These are phyloP conservation scores for Selenia dentaria DNA, from an alignment of 2,888 invertebrate genomes.

Conservation along the genomic window DNA sequence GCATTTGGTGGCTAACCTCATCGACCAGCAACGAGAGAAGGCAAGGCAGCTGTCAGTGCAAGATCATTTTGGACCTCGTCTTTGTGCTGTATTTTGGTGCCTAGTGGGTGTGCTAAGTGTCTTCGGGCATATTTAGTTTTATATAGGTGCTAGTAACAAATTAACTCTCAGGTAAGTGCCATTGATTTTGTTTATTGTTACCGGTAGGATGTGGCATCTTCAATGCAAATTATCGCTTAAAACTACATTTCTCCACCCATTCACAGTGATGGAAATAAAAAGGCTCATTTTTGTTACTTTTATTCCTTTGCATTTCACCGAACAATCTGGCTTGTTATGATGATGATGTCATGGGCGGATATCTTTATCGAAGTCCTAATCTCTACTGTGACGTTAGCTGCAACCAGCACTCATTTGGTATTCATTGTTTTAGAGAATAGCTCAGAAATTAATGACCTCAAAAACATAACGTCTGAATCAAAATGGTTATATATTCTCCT, in stretches of 20 bases:
- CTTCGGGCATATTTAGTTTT: slow-evolving; percentile 58
- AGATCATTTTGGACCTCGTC: slow-evolving; percentile 60
- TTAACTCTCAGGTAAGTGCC: slow-evolving; percentile 62
- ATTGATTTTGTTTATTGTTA: slow-evolving; percentile 33
- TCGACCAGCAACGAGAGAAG: slow-evolving; percentile 66
- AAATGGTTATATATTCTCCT: too few relatives aligned
- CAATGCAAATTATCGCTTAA: slow-evolving; percentile 2
- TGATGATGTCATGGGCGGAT: slow-evolving; percentile 59
- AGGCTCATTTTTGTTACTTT: neutral
- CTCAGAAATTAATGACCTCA: too few relatives aligned
- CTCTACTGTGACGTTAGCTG: neutral
- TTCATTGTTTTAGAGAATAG: too few relatives aligned
- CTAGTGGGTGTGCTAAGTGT: slow-evolving; percentile 73
- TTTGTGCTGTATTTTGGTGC: slow-evolving; percentile 77
- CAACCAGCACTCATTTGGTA: too few relatives aligned
- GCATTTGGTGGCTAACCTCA: slow-evolving; percentile 77
- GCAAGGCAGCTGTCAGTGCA: slow-evolving; percentile 60
- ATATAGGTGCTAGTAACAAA: slow-evolving; percentile 59
- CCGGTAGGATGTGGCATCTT: slow-evolving; percentile 20
- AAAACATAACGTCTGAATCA: too few relatives aligned
- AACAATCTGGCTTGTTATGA: slow-evolving; percentile 8
- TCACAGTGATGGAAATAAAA: neutral
- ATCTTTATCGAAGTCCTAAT: slow-evolving; percentile 34
- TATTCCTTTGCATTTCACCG: neutral
- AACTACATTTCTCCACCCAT: slow-evolving; percentile 19